phyloP scores from a whole-genome alignment of 2,888 invertebrate species.

The Periphyllus acericola region DNA sequence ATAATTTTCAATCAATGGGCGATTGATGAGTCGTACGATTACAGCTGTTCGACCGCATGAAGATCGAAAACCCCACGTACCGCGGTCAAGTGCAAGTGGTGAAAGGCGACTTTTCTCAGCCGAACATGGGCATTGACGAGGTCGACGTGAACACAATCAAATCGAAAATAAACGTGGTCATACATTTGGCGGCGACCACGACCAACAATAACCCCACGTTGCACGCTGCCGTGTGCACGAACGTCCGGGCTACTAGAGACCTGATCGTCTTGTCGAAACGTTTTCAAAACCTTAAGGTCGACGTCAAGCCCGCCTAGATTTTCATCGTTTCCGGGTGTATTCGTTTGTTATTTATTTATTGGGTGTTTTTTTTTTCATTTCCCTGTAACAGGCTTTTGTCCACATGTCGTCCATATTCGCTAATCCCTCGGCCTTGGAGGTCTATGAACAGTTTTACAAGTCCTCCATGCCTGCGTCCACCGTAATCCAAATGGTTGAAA shows the following conservation, averaged over 20 bases:
- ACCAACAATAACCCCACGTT: neutral
- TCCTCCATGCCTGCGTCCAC: slow-evolving; percentile 3
- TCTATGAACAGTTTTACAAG: slow-evolving; percentile 47
- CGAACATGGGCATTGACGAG: slow-evolving; percentile 26
- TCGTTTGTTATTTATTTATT: too few relatives aligned
- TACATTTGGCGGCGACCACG: slow-evolving; percentile 28
- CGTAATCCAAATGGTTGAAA: slow-evolving; percentile 37
- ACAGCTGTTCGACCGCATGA: slow-evolving; percentile 60
- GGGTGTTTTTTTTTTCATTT: neutral
- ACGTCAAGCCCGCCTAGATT: neutral
- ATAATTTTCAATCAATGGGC: too few relatives aligned
- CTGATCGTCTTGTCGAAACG: slow-evolving; percentile 15
- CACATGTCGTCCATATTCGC: slow-evolving; percentile 37
- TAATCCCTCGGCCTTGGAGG: neutral
- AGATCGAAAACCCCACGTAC: slow-evolving; percentile 41
- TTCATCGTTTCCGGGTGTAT: too few relatives aligned
- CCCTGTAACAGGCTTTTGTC: neutral
- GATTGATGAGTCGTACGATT: too few relatives aligned
- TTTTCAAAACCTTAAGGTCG: slow-evolving; percentile 50
- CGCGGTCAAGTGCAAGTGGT: slow-evolving; percentile 32
- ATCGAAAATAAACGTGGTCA: slow-evolving; percentile 27
- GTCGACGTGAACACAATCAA: neutral
- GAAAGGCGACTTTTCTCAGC: slow-evolving; percentile 17
- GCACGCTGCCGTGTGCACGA: slow-evolving; percentile 22
- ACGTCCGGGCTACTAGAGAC: slow-evolving; percentile 50